These are phyloP conservation scores for Xestia sexstrigata DNA, from an alignment of 2,888 invertebrate species.

Conservation along the genomic window DNA sequence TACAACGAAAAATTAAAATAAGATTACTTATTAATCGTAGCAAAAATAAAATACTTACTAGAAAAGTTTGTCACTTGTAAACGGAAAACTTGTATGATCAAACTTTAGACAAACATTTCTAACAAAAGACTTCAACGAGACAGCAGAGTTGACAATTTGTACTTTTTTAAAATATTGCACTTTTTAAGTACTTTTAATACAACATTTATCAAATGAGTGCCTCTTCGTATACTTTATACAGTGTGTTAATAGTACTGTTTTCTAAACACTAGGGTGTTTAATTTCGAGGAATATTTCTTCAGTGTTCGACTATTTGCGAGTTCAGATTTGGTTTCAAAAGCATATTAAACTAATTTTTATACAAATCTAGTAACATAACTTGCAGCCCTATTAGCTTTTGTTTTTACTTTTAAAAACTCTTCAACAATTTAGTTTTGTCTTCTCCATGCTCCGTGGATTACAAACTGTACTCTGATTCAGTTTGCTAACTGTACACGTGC, in stretches of 20 bases:
- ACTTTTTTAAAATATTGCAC: neutral
- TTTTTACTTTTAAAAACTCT: conserved; percentile 10
- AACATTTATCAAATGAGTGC: neutral
- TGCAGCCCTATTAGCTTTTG: neutral
- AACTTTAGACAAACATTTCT: conserved; percentile 13
- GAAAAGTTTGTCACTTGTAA: neutral
- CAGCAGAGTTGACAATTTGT: neutral
- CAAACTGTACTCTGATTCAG: conserved; percentile 63
- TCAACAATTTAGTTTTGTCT: conserved; percentile 58
- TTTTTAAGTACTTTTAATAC: neutral
- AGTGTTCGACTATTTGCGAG: neutral
- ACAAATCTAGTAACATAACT: neutral
- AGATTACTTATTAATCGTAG: neutral
- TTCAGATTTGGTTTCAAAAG: neutral
- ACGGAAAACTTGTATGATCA: neutral
- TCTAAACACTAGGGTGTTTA: neutral
- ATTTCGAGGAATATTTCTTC: no score
- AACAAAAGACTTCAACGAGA: conserved; percentile 63
- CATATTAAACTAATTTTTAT: neutral
- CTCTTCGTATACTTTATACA: neutral
- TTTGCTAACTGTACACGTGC: conserved; percentile 63
- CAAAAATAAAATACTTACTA: neutral
- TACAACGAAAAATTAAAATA: neutral
- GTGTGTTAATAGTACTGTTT: neutral
- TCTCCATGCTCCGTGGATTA: conserved; percentile 58